Conservation (phyloP, 2,113 vertebrate species). For the Nothocercus julius region DNA sequence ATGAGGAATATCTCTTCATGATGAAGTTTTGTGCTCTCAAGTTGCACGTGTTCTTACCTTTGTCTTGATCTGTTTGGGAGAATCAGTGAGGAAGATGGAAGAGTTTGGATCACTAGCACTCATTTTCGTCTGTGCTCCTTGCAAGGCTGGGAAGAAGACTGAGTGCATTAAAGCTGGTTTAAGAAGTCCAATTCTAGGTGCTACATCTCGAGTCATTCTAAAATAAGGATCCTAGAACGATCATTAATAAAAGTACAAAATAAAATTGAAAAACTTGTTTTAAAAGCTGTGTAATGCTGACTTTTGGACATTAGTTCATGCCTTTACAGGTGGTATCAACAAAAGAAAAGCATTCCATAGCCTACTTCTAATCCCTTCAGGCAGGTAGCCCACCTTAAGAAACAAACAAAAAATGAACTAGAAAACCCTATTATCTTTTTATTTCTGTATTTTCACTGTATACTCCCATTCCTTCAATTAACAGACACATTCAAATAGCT, state of each 20-base stretch:
- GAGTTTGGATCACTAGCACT: constrained; percentile 95
- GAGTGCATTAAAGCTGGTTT: constrained; percentile 96
- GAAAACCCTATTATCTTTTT: background rate
- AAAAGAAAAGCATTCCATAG: background rate
- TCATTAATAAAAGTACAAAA: background rate
- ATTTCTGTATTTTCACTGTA: background rate
- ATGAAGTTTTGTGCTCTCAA: background rate
- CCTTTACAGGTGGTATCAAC: background rate
- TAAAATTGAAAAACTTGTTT: background rate
- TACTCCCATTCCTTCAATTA: background rate
- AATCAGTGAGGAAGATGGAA: constrained; percentile 96
- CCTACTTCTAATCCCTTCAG: background rate
- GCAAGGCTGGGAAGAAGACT: constrained; percentile 95
- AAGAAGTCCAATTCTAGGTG: constrained; percentile 89
- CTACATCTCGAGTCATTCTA: constrained; percentile 96
- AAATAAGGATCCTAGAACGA: constrained; percentile 93
- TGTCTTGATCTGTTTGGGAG: constrained; percentile 95
- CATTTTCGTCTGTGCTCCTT: constrained; percentile 99
- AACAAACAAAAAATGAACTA: background rate
- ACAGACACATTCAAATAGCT: background rate
- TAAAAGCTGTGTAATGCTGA: background rate
- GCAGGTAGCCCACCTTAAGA: background rate
- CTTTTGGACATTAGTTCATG: background rate
- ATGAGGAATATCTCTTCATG: background rate
- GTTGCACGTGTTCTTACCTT: constrained; percentile 81